Evolutionary conservation across 2,113 vertebrate species (phyloP).

Genomic region (Piprites chloris): DNA sequence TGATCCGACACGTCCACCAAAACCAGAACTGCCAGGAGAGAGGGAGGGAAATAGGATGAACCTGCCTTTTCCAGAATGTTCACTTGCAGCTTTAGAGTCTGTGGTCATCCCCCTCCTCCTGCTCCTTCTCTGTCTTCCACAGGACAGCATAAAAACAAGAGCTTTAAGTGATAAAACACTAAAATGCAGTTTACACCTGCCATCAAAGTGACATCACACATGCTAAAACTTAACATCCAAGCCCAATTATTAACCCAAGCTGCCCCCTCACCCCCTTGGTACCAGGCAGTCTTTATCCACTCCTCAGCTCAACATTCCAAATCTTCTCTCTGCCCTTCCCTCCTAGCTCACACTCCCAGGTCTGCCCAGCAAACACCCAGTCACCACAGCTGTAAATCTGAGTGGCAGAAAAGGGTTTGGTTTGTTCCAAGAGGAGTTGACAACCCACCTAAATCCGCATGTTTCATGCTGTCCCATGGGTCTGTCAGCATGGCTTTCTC

Average conservation of each 20-base stretch:
- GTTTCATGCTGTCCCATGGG: constrained; percentile 84
- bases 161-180: neutral
- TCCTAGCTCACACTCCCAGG: neutral
- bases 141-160: neutral
- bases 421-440: neutral
- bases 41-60: neutral
- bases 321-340: neutral
- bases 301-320: neutral
- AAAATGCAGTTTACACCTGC: neutral
- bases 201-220: neutral
- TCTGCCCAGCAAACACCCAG: neutral
- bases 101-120: neutral
- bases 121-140: neutral
- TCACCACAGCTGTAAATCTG: neutral
- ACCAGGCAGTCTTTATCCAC: neutral
- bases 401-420: neutral
- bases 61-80: fast-evolving
- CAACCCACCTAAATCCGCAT: constrained; percentile 84
- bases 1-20: constrained; percentile 89
- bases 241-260: neutral
- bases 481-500: constrained; percentile 85
- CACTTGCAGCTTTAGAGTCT: neutral
- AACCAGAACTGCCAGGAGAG: constrained; percentile 80
- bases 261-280: neutral
- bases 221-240: neutral